Conservation (phyloP, 2,797 vertebrate species). For the Falco peregrinus region DNA sequence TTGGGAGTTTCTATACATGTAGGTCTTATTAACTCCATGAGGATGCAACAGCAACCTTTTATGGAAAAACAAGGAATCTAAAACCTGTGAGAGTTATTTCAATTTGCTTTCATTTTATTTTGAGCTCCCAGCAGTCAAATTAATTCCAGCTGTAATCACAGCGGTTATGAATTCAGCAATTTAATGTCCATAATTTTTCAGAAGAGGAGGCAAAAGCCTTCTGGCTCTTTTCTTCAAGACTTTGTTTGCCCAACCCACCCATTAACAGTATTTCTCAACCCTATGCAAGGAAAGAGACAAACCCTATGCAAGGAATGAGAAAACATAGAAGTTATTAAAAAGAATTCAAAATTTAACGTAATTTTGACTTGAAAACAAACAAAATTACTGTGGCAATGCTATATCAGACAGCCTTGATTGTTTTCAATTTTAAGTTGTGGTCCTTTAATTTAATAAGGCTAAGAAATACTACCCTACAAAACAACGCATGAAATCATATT, state of each 20-base stretch:
- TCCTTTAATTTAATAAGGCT: conserved; percentile 1
- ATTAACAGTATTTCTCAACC: neutral
- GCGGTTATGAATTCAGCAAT: neutral
- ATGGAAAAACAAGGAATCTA: neutral
- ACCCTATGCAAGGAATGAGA: neutral
- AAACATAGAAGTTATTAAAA: neutral
- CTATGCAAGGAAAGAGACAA: neutral
- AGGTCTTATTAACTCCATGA: neutral
- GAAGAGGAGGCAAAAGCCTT: conserved; percentile 1
- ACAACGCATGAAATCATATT: neutral
- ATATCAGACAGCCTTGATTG: neutral
- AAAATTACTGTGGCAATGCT: neutral
- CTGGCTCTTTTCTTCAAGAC: neutral
- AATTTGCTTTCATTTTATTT: conserved; percentile 4
- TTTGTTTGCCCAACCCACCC: neutral
- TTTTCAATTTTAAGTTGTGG: neutral
- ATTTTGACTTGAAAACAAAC: neutral
- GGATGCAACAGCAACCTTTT: neutral
- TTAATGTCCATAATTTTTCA: neutral
- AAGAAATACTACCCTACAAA: neutral
- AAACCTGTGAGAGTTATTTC: neutral
- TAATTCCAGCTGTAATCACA: neutral
- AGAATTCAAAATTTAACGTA: neutral
- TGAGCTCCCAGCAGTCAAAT: neutral
- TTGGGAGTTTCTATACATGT: neutral